These are phyloP conservation scores for Myotis yumanensis DNA, from an alignment of 2,113 vertebrate genomes.

Conservation along the genomic window DNA sequence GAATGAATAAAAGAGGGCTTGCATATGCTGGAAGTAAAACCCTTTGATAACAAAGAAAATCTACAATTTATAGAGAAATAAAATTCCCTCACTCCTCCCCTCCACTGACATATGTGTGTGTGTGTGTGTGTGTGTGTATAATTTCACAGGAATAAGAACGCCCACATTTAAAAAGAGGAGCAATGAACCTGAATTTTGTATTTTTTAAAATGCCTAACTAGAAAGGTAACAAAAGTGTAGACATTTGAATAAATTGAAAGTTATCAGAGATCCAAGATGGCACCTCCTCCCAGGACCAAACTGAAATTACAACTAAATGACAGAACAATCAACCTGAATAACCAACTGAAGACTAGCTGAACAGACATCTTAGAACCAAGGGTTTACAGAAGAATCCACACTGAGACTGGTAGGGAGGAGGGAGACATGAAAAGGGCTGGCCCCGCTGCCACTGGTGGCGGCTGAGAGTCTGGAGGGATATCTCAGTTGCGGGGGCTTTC, in stretches of 20 bases:
- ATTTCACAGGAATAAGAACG: not conserved
- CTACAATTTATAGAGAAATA: slow-evolving; percentile 40
- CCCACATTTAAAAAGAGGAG: not conserved
- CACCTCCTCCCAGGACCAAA: not conserved
- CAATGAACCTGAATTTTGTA: not conserved
- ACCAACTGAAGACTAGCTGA: not conserved
- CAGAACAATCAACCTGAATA: not conserved
- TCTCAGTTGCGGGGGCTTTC: not conserved
- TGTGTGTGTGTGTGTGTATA: too few species aligned
- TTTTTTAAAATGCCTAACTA: slow-evolving; percentile 16
- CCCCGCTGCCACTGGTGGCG: not conserved
- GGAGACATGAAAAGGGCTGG: not conserved
- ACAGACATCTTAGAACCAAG: not conserved
- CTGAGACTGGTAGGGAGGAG: not conserved
- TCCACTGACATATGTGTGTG: not conserved
- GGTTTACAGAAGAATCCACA: not conserved
- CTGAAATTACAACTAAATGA: not conserved
- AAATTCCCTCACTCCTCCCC: not conserved
- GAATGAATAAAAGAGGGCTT: not conserved
- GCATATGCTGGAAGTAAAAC: slow-evolving; percentile 20
- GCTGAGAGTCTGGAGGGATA: not conserved
- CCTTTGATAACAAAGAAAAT: not conserved
- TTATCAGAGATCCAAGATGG: not conserved
- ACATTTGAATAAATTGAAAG: not conserved
- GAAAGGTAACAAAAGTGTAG: not conserved